Conservation (phyloP, 2,888 invertebrate genomes). For the Eristalis tenax region DNA sequence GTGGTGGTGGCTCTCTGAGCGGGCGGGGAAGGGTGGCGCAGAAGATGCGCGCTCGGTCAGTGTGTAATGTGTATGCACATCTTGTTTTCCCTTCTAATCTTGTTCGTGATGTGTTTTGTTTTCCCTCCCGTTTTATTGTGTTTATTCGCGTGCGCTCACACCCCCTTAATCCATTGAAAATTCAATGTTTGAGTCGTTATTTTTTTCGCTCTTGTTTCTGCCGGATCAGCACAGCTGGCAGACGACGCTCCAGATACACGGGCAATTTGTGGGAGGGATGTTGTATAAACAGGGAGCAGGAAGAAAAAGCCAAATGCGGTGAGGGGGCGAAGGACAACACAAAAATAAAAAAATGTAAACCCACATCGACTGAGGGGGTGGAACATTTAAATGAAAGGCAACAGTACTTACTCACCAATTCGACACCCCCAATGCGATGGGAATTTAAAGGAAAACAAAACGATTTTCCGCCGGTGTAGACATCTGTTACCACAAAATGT, state of each 20-base stretch:
- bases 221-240: slow-evolving; percentile 66
- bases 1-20: not conserved
- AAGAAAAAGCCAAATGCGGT: not conserved
- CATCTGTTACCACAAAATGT: slow-evolving; percentile 64
- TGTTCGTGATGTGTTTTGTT: slow-evolving; percentile 8
- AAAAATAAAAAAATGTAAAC: not conserved
- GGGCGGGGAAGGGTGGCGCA: not conserved
- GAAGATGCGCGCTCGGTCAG: not conserved
- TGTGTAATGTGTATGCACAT: slow-evolving; percentile 57
- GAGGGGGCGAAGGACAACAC: not conserved
- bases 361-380: slow-evolving; percentile 13
- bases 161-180: slow-evolving; percentile 60
- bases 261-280: slow-evolving; percentile 15
- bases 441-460: slow-evolving; percentile 36
- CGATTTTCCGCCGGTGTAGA: slow-evolving; percentile 35
- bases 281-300: slow-evolving; percentile 57
- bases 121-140: slow-evolving; percentile 36
- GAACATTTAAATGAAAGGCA: slow-evolving; percentile 53
- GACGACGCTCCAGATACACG: slow-evolving; percentile 39
- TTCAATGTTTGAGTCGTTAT: slow-evolving; percentile 15
- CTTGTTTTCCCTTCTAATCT: slow-evolving; percentile 32
- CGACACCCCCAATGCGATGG: slow-evolving; percentile 10
- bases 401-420: slow-evolving; percentile 37
- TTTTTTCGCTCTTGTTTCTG: slow-evolving; percentile 3
- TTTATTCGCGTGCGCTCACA: slow-evolving; percentile 63